A percentile compares a stretch with the other conserved stretches of the same genome.
These are phyloP conservation scores for Vireo altiloquus DNA, from an alignment of 2,113 vertebrate genomes.

Conservation along the genomic window DNA sequence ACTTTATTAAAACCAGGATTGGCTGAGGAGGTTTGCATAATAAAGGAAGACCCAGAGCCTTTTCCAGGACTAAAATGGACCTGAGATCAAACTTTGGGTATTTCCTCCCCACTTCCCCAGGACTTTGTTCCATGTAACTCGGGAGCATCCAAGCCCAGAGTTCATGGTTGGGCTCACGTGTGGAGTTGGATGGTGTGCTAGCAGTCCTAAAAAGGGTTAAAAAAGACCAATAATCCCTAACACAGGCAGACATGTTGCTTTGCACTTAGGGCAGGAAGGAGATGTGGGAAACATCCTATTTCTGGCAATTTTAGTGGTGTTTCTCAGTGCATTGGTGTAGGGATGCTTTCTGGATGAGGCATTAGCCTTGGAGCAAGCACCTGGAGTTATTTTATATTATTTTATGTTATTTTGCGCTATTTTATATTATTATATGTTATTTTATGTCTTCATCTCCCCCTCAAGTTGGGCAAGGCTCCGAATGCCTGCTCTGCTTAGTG, in stretches of 20 bases:
- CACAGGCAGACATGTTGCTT: neutral
- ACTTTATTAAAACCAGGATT: constrained; percentile 55
- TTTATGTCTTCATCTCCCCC: neutral
- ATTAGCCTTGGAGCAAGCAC: neutral
- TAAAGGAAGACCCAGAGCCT: neutral
- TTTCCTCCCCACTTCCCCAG: neutral
- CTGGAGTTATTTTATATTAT: neutral
- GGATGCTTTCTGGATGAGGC: neutral
- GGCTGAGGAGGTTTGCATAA: constrained; percentile 42
- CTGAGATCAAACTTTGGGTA: neutral
- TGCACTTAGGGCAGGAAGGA: neutral
- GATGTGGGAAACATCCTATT: neutral
- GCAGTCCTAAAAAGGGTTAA: neutral
- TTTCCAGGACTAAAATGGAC: neutral
- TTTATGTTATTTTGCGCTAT: neutral
- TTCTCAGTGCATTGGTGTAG: neutral
- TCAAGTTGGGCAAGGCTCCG: neutral
- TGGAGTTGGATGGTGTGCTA: neutral
- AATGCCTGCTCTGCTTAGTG: neutral
- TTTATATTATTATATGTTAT: neutral
- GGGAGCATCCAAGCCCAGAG: neutral
- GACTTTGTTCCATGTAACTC: fast-evolving
- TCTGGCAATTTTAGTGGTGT: neutral
- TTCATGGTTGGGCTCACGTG: fast-evolving
- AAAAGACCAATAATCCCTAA: neutral